Percentiles rank a stretch among this genome's conserved stretches.
These are phyloP conservation scores for Chirona hameri DNA, from an alignment of 2,888 invertebrate species.

Conservation along the genomic window DNA sequence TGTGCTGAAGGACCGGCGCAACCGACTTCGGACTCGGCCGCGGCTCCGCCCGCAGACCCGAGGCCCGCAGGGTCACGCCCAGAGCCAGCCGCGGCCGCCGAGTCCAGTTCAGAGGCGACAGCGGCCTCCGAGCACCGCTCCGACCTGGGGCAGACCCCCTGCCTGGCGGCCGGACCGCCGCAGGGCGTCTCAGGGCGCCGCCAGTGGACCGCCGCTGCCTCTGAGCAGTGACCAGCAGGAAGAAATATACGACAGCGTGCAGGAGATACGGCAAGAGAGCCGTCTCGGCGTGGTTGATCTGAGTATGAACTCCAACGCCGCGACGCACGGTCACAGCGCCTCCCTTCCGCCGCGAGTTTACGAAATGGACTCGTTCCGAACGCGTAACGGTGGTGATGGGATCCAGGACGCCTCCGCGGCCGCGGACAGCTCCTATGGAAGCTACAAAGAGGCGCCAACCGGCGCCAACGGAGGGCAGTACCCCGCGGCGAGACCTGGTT, in stretches of 20 bases:
- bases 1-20: neutral
- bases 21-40: neutral
- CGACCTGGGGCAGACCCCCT: no score
- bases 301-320: neutral
- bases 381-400: neutral
- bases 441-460: neutral
- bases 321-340: neutral
- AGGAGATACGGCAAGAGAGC: neutral
- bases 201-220: neutral
- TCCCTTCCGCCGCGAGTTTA: neutral
- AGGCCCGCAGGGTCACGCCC: neutral
- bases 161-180: neutral
- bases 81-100: neutral
- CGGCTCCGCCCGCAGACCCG: no score
- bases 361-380: neutral
- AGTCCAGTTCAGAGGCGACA: neutral
- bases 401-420: neutral
- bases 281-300: no score
- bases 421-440: neutral
- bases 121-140: neutral
- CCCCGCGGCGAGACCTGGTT: neutral
- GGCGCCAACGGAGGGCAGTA: neutral
- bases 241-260: neutral
- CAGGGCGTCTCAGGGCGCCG: neutral
- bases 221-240: neutral